Evolutionary conservation across 2,888 invertebrate genomes (phyloP).

Genomic region (Dioctria linearis): DNA sequence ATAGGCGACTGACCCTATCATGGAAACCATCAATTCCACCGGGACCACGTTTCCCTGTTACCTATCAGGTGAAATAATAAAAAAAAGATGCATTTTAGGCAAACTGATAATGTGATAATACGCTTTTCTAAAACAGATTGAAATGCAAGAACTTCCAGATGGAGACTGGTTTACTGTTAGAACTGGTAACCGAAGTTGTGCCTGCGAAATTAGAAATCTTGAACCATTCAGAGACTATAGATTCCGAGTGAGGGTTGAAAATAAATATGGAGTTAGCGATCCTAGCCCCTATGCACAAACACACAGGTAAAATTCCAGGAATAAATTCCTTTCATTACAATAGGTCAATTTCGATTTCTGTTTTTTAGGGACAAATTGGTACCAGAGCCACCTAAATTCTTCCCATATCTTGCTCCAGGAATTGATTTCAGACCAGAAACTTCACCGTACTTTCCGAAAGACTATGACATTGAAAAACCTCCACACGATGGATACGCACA

Average conservation of each 20-base stretch:
- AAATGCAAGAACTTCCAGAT: slow-evolving; percentile 93
- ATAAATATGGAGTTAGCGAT: slow-evolving; percentile 96
- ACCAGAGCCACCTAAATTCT: slow-evolving; percentile 84
- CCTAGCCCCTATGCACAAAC: slow-evolving; percentile 93
- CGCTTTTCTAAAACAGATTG: slow-evolving; percentile 72
- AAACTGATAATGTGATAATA: background rate
- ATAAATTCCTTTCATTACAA: slow-evolving; percentile 53
- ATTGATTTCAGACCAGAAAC: slow-evolving; percentile 88
- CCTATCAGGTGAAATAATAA: slow-evolving; percentile 81
- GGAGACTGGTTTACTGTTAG: slow-evolving; percentile 94
- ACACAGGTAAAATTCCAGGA: slow-evolving; percentile 70
- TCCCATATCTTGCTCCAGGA: slow-evolving; percentile 85
- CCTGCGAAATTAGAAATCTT: slow-evolving; percentile 90
- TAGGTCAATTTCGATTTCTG: slow-evolving; percentile 27
- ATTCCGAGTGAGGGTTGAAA: slow-evolving; percentile 96
- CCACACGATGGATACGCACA: slow-evolving; percentile 88
- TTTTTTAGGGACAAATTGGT: slow-evolving; percentile 78
- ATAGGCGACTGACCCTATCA: slow-evolving; percentile 87
- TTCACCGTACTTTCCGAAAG: slow-evolving; percentile 91
- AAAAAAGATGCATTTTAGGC: background rate
- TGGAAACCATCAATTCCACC: slow-evolving; percentile 96
- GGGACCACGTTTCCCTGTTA: slow-evolving; percentile 89
- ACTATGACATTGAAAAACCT: slow-evolving; percentile 91
- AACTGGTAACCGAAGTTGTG: slow-evolving; percentile 88
- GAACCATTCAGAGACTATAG: slow-evolving; percentile 96